Base-by-base conservation (phyloP, 92 coral and sea anemone genomes). In the Epizoanthus illoricatus region DNA sequence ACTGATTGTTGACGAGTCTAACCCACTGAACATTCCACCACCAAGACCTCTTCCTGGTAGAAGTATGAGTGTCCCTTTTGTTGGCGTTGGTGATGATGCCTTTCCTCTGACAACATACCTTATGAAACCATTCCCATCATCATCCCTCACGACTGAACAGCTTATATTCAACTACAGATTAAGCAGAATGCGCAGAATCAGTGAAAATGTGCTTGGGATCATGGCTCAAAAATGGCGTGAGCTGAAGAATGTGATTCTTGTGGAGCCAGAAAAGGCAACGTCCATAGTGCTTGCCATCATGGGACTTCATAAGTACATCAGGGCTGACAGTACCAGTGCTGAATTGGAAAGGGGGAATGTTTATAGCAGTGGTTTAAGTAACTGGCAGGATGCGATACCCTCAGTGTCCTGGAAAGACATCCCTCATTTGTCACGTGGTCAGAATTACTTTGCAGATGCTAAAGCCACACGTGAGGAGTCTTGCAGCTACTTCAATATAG, bases 171-270 rank as follows among this genome's bases (percentile, higher is more conserved):
- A 71, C 16, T 71, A 84, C 68, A 54, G 83, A 21, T 64, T 84
- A 17, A 84, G 87, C 16, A 84, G 90, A 59, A 87, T 87, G 87
- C 76, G 88, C 33, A 58, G 88, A 57, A 85, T 85, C 47, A 76
- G 76, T 79, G 88, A 85, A 58, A 85, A 84, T 74, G 82, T 75
- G 39, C 85, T 86, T 23, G 89, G 89, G 20, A 86, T 86, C 45
- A 81, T 86, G 80, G 89, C 89, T 7, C 85, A 86, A 57, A 66
- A 79, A 64, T 81, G 83, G 90, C 75, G 86, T 81, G 83, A 81
- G 33, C 66, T 81, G 58, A 81, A 86, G 68, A 18, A 56, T 71
- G 76, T 33, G 8, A 71, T 71, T n/a, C 76, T 28, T 45, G 47
- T 71, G 59, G 76, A 47, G 7, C 76, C 76, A 45, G 84, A 62